Conservation (phyloP, 1,140 invertebrate genomes). For the Cydia splendana region DNA sequence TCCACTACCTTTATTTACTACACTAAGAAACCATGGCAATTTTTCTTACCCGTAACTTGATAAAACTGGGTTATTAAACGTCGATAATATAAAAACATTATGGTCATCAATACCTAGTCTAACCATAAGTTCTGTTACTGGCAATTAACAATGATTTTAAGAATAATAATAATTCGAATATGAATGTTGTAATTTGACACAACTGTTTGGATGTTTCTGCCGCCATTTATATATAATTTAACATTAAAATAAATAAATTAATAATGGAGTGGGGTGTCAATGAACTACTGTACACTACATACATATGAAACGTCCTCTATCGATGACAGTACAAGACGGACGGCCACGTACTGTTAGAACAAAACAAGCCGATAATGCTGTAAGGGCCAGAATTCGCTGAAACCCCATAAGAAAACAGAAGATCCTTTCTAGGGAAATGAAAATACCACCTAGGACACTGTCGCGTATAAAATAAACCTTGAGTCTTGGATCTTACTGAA, state of each 20-base stretch:
- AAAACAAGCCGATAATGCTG: not conserved
- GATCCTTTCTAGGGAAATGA: slow-evolving; percentile 3
- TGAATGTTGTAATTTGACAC: too few species aligned
- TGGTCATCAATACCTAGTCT: too few species aligned
- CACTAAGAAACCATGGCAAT: too few species aligned
- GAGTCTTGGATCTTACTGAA: not conserved
- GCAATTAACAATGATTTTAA: too few species aligned
- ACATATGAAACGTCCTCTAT: slow-evolving; percentile 21
- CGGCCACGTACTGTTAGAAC: slow-evolving; percentile 3
- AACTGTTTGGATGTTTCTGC: too few species aligned
- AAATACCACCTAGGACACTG: not conserved
- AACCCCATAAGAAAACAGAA: slow-evolving; percentile 10
- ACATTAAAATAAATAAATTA: not conserved
- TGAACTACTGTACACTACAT: not conserved
- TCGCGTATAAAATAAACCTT: not conserved
- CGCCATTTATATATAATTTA: too few species aligned
- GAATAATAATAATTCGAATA: too few species aligned
- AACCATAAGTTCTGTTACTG: too few species aligned
- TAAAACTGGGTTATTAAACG: too few species aligned
- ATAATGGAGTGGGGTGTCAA: slow-evolving; percentile 32
- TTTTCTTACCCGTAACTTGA: too few species aligned
- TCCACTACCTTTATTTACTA: too few species aligned
- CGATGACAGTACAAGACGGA: slow-evolving; percentile 18
- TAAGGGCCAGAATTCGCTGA: not conserved
- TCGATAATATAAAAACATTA: too few species aligned